Evolutionary conservation across 2,113 vertebrate species (phyloP).

Genomic region (Zapornia atra): DNA sequence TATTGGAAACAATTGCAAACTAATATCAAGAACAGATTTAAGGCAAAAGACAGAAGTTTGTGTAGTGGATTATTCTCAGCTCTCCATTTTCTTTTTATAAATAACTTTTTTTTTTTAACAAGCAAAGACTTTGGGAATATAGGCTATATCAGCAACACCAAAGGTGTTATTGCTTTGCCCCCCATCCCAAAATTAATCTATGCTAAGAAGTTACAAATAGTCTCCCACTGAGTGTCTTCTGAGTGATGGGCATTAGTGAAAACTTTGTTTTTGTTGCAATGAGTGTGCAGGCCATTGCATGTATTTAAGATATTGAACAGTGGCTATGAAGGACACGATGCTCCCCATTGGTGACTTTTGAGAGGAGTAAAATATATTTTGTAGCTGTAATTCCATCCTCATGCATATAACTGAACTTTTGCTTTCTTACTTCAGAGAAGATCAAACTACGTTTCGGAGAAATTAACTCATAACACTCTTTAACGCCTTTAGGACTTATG

Average conservation of each 20-base stretch:
- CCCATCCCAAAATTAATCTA: accelerated
- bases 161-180: neutral
- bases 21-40: neutral
- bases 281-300: neutral
- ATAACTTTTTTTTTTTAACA: too few species aligned
- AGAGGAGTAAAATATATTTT: neutral
- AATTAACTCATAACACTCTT: neutral
- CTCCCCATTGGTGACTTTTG: neutral
- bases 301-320: neutral
- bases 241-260: neutral
- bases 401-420: neutral
- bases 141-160: neutral
- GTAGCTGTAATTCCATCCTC: neutral
- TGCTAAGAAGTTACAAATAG: neutral
- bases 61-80: neutral
- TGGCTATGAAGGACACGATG: neutral
- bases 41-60: neutral
- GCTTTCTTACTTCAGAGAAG: neutral
- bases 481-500: neutral
- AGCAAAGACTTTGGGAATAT: neutral
- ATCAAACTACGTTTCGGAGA: neutral
- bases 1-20: neutral
- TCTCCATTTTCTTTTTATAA: neutral
- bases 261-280: neutral
- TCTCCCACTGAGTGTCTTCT: neutral